Conservation (phyloP, 2,797 vertebrate species). For the Eurystomus glaucurus region DNA sequence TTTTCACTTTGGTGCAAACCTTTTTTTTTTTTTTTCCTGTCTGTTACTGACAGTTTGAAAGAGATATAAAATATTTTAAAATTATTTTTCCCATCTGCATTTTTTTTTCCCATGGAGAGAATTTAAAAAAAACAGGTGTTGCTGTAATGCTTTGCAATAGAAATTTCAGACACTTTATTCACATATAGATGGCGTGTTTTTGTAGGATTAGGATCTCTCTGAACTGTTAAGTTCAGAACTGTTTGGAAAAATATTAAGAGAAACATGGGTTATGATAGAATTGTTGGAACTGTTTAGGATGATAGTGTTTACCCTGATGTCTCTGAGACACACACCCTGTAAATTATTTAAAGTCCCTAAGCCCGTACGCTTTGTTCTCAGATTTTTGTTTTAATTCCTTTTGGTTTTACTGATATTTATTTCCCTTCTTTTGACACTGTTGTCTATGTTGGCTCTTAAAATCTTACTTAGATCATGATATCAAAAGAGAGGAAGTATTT, state of each 20-base stretch:
- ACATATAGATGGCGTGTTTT: neutral
- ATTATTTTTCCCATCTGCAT: neutral
- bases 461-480: constrained; percentile 66
- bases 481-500: constrained; percentile 70
- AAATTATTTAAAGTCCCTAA: constrained; percentile 47
- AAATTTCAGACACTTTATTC: neutral
- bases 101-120: neutral
- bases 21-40: neutral
- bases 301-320: constrained; percentile 24
- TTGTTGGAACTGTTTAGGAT: constrained; percentile 5
- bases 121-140: neutral
- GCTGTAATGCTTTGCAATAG: neutral
- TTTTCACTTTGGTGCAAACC: constrained; percentile 11
- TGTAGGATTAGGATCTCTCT: neutral
- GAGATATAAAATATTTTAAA: neutral
- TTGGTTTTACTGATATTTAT: constrained; percentile 60
- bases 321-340: neutral
- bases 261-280: neutral
- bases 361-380: constrained; percentile 9
- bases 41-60: neutral
- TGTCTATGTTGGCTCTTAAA: constrained; percentile 69
- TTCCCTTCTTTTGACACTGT: constrained; percentile 45
- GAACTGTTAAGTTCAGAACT: neutral
- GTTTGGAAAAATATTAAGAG: neutral
- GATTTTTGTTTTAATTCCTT: constrained; percentile 66